Evolutionary conservation across 2,888 invertebrate genomes (phyloP), one percentile per base, ranked within the genome.

Genomic region (Dioctria linearis): DNA sequence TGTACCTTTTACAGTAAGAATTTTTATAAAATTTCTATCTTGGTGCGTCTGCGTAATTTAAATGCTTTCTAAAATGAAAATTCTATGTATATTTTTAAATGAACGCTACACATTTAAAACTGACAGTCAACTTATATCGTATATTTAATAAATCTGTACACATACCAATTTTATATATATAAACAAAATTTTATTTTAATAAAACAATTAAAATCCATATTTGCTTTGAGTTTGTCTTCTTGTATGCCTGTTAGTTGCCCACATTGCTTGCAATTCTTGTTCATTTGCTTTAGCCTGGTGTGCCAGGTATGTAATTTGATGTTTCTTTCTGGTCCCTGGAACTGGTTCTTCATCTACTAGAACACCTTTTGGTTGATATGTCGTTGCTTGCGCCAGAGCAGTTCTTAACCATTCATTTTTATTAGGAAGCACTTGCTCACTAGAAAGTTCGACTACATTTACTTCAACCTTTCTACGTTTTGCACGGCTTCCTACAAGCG

Each of bases 221-320:
- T 98, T 98, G 51, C 96, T 94, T 88, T 97, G 95, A n/a, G 97
- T 96, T 88, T 96, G 95, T 86, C 95, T 92, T 84, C 94, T 93
- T 3, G 94, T 94, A 90, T 94, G 92, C 85, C 95, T 92, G 87
- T 95, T 98, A 84, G 94, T 92, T 5, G 98, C 94, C 98, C 98
- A 98, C 90, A 96, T 95, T 86, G 96, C 97, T 87, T 98, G 96
- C 75, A 98, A 89, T 86, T 98, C 97, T 81, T 96, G 92, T 88
- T 98, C 98, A 89, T 97, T 95, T 82, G 96, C 97, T 88, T 98
- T 98, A 3, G 98, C 98, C 93, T 96, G 93, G 83, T 92, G 91
- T 0, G 98, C 98, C 84, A 98, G 91, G 88, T 97, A 98, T 1
- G 98, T 98, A 85, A 98, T 98, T 90, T 98, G 98, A 91, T 98